These are phyloP conservation scores for Eupithecia inturbata DNA, from an alignment of 2,888 invertebrate species.

Conservation along the genomic window DNA sequence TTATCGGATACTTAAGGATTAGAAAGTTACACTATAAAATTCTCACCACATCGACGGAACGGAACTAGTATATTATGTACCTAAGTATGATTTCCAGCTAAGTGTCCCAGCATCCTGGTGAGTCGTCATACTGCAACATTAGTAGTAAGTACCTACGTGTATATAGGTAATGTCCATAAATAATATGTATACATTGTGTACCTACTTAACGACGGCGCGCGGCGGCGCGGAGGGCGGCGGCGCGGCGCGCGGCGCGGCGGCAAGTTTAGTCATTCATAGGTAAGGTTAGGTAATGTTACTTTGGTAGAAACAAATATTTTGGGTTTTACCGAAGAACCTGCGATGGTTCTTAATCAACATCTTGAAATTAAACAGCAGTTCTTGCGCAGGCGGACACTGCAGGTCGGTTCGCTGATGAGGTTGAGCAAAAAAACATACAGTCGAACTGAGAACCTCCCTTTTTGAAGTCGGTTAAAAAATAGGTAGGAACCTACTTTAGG, in stretches of 20 bases:
- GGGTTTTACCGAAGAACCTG: too few species aligned
- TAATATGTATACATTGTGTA: not conserved
- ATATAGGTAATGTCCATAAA: not conserved
- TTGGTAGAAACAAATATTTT: too few species aligned
- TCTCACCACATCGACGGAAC: not conserved
- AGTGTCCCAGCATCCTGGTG: not conserved
- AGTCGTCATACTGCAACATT: slow-evolving; percentile 1
- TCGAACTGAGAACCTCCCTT: too few species aligned
- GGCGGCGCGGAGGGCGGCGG: too few species aligned
- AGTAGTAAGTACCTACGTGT: not conserved
- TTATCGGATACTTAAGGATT: too few species aligned
- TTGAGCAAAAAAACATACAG: not conserved
- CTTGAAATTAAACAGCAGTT: not conserved
- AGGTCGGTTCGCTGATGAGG: not conserved
- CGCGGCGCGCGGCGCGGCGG: too few species aligned
- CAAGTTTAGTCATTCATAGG: not conserved
- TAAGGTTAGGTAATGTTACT: not conserved
- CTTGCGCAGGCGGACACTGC: not conserved
- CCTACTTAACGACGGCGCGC: not conserved
- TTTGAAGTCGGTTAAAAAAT: too few species aligned
- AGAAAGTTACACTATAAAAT: too few species aligned
- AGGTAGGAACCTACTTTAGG: too few species aligned
- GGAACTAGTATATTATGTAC: not conserved
- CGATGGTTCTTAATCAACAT: not conserved
- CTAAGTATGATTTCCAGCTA: slow-evolving; percentile 1